Percentiles rank a stretch among this genome's conserved stretches.
These are phyloP conservation scores for Natator depressus DNA, from an alignment of 2,113 vertebrate genomes.

Conservation along the genomic window DNA sequence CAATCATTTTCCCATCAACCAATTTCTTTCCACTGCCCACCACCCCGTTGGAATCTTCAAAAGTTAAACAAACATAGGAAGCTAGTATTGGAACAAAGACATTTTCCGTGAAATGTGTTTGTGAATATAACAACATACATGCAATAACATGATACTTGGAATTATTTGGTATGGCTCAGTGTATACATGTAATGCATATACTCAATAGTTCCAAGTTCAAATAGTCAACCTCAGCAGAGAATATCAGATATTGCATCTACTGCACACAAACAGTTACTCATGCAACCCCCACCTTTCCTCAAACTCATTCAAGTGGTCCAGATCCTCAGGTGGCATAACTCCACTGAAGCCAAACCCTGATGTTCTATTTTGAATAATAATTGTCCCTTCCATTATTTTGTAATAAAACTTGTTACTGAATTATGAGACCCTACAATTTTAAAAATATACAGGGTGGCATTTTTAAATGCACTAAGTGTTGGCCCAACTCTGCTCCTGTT, in stretches of 20 bases:
- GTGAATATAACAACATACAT: neutral
- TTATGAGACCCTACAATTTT: neutral
- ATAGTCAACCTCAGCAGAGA: neutral
- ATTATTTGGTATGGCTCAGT: neutral
- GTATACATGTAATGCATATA: neutral
- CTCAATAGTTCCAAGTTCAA: neutral
- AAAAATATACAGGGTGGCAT: neutral
- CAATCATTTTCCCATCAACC: neutral
- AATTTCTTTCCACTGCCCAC: neutral
- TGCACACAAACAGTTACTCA: neutral
- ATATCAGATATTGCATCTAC: neutral
- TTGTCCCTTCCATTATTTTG: neutral
- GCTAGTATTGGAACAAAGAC: neutral
- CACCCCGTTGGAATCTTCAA: neutral
- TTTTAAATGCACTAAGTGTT: neutral
- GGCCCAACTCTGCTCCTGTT: neutral
- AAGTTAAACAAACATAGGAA: neutral
- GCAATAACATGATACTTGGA: neutral
- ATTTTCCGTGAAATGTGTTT: neutral
- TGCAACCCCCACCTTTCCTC: neutral
- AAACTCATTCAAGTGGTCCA: neutral
- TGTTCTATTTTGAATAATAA: neutral
- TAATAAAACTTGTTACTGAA: neutral
- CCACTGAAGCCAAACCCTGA: neutral
- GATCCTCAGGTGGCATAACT: neutral